Evolutionary conservation across 2,113 vertebrate genomes (phyloP).

Genomic region (Gorsachius goisagi): DNA sequence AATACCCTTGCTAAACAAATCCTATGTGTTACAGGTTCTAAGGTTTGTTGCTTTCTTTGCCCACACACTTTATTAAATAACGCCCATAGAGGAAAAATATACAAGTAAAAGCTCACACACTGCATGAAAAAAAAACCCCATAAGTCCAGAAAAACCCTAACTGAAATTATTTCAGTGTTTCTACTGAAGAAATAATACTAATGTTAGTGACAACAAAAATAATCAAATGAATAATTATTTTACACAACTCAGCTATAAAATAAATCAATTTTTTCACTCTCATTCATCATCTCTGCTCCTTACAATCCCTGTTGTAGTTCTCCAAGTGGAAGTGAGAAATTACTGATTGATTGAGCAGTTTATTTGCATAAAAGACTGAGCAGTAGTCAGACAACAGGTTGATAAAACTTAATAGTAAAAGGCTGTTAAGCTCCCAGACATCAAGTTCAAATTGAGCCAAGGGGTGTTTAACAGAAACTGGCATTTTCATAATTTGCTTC

Average conservation of each 20-base stretch:
- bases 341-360: not conserved
- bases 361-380: not conserved
- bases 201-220: not conserved
- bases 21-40: not conserved
- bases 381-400: not conserved
- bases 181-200: not conserved
- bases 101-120: not conserved
- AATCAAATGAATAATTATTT: not conserved
- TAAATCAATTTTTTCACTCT: not conserved
- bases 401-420: not conserved
- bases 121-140: not conserved
- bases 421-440: not conserved
- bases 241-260: not conserved
- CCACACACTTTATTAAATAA: not conserved
- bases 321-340: not conserved
- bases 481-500: not conserved
- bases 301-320: not conserved
- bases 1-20: not conserved
- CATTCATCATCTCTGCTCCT: not conserved
- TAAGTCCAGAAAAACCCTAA: not conserved
- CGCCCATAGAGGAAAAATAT: not conserved
- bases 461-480: not conserved
- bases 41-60: not conserved
- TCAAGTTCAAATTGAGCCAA: not conserved
- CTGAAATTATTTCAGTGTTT: not conserved